Evolutionary conservation across 2,888 invertebrate genomes (phyloP), one percentile per base, ranked within the genome.

Genomic region (Pachydiplax longipennis): DNA sequence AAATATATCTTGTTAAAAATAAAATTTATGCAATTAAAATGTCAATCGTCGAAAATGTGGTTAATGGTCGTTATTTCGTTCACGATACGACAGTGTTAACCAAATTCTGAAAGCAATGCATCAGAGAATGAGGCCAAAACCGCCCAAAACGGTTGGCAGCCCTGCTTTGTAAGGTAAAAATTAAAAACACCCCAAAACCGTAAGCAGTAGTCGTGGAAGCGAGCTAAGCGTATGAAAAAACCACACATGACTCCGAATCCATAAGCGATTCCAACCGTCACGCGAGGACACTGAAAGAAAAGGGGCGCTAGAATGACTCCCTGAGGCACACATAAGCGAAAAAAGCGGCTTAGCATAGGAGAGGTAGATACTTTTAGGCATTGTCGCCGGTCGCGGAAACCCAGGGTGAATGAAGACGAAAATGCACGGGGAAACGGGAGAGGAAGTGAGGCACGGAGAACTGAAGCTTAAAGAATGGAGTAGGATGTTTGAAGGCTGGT

Each of bases 401-500:
- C 65, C 25, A 31, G 73, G 25, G 13, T 73, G 73, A 73, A 73
- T 73, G 73, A 73, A 73, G 73, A 73, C 31, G 73, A 31, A 10
- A 25, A 65, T 5, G 65, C 65, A 65, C n/a, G 65, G 65, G 65
- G 12, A 61, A 61, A 61, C 22, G 25, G 81, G 13, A 35, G 10
- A 81, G 15, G 61, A 53, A 31, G 31, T 31, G n/a, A 61, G 65
- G 87, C 58, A 37, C 58, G n/a, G 61, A 8, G 31, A 73, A 73
- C 73, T 73, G 73, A 73, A 31, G 73, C 73, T 73, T 73, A 73
- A 73, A 73, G 73, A 73, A 73, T 73, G 73, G 25, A 73, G 73
- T 73, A 73, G 73, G 73, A 73, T 73, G 73, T 73, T 73, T 73
- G 73, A 73, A 73, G 73, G 73, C 73, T 73, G 73, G 73, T 73